Evolutionary conservation across 2,888 invertebrate species (phyloP), one percentile per base, ranked within the genome.

Genomic region (Gymnosoma rotundatum): DNA sequence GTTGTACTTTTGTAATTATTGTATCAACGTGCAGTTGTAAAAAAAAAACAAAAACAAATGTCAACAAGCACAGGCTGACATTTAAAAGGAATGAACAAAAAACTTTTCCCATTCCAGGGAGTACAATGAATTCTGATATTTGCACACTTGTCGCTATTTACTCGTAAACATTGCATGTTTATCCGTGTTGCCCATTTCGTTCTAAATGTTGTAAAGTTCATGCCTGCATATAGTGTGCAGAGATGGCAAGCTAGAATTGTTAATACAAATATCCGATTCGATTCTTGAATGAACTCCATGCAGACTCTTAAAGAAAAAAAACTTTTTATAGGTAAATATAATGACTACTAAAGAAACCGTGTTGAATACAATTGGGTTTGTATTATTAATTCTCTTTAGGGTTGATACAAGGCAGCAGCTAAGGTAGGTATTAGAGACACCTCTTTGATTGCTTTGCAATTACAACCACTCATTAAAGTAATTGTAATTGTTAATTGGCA

Each of bases 91-190:
- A 67, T 72, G 42, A 58, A 67, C 38, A 69, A 63, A 61, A 70
- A 45, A 72, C 48, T 58, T n/a, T 78, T 76, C 76, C 64, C 83
- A 80, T 80, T 83, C 80, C 69, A 60, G 67, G 56, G 66, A 80
- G 80, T 76, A 83, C 83, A 83, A 64, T 83, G 83, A 67, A 78
- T 83, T 83, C 76, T 83, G 83, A 80, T 83, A 80, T 83, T 83
- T 83, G 76, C 80, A 78, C 83, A 78, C 80, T 83, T 80, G 83
- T 83, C 83, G 83, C 80, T 83, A 73, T 83, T 83, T 83, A 45
- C 76, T 58, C 63, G 61, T 64, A 66, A 58, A 78, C 67, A 82
- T 67, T 76, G 69, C 83, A 78, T 76, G 75, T 83, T 79, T 32
- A 32, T 32, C 32, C 32, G 32, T 32, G 32, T 32, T 32, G 70